Base-by-base conservation (phyloP, 2,113 vertebrate species). In the Sterna hirundo region DNA sequence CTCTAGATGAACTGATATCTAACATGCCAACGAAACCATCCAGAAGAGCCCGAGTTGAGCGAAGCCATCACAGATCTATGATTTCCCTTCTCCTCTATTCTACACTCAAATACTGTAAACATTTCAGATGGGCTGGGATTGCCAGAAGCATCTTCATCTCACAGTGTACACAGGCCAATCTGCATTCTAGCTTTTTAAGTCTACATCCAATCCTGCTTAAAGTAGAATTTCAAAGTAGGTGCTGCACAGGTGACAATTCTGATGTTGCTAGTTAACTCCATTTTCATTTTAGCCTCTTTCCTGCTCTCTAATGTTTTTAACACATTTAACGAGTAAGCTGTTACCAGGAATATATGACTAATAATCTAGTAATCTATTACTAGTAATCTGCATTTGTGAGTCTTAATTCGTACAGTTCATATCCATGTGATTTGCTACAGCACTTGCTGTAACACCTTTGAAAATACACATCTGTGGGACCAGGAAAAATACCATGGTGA, bases 121-220 rank as follows among this genome's bases (percentile, higher is more conserved):
- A 26, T 40, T 49, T 49, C 51, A 20, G 4, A 3, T 44, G 38
- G 68, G 14, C n/a, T 75, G 0, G 0, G 40, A 44, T 5, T 82
- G 38, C 52, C 83, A 83, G 14, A 75, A 85, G 74, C 84, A 68
- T 11, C n/a, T 54, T 42, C 34, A 20, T 15, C 19, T 4, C 1
- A 0, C 61, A 34, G 13, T 1, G 7, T 19, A 65, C 25, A 64
- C 11, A 83, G 78, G 16, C 8, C 30, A 25, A 44, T 23, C 75
- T 57, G 40, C n/a, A 60, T 57, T 83, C 38, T 46, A 27, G 13
- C 14, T 80, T 60, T 79, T 47, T 7, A 76, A 34, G 9, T 60
- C 12, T 22, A 42, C 9, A 47, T 47, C 32, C 14, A 47, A 34
- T 34, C 26, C 46, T 61, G 19, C 20, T n/a, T 21, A 49, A 66